Evolutionary conservation across 2,113 vertebrate genomes (phyloP).

Genomic region (Vulpes lagopus): DNA sequence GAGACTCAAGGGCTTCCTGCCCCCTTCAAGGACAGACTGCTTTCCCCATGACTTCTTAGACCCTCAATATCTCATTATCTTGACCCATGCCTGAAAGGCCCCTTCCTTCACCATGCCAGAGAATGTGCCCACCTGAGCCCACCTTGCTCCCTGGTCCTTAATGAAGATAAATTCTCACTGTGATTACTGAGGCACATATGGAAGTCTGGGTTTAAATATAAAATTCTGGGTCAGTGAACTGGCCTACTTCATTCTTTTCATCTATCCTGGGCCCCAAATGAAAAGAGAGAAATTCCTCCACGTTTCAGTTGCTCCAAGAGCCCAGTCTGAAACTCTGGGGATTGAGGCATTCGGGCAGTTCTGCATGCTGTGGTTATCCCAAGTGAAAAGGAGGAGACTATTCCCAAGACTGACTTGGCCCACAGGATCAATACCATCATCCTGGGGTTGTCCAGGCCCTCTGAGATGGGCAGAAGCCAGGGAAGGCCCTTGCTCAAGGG

Average conservation of each 20-base stretch:
- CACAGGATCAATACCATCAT: not conserved
- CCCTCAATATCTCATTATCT: not conserved
- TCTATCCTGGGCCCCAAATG: not conserved
- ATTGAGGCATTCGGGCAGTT: not conserved
- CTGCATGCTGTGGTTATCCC: not conserved
- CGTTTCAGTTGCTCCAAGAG: not conserved
- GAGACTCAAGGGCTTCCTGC: not conserved
- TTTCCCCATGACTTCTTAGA: not conserved
- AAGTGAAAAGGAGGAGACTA: not conserved
- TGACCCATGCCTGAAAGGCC: not conserved
- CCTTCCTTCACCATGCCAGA: not conserved
- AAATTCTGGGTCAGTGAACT: constrained; percentile 48
- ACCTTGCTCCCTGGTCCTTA: not conserved
- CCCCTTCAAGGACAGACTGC: not conserved
- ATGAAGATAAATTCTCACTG: constrained; percentile 25
- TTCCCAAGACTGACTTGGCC: too few relatives aligned
- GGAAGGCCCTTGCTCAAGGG: not conserved
- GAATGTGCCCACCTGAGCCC: not conserved
- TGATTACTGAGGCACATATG: not conserved
- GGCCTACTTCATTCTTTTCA: constrained; percentile 34
- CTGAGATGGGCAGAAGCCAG: not conserved
- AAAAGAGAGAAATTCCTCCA: not conserved
- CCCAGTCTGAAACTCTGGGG: not conserved
- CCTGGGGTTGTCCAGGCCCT: not conserved
- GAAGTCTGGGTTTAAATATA: constrained; percentile 39